Conservation (phyloP, 2,888 invertebrate species). For the Polyploca ridens region DNA sequence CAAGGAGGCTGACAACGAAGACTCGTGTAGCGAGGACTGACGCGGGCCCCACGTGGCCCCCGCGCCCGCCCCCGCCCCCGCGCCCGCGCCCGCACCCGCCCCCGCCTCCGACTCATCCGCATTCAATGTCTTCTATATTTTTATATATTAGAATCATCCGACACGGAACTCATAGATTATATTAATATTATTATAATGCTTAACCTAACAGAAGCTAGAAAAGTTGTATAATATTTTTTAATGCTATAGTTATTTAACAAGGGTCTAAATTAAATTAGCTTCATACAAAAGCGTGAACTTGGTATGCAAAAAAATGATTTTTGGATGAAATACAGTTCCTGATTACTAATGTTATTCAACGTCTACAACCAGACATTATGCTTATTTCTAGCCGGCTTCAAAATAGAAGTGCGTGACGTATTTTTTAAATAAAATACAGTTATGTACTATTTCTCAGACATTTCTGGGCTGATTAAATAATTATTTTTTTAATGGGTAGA, state of each 20-base stretch:
- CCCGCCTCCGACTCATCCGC: slow-evolving; percentile 29
- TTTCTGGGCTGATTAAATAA: no score
- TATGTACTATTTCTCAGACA: no score
- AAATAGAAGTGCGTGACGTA: no score
- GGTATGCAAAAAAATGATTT: slow-evolving; percentile 32
- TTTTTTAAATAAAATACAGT: no score
- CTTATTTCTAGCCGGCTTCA: not conserved
- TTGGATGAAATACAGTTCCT: slow-evolving; percentile 20
- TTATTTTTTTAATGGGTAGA: no score
- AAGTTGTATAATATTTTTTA: slow-evolving; percentile 71
- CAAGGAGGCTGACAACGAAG: slow-evolving; percentile 87
- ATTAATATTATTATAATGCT: slow-evolving; percentile 57
- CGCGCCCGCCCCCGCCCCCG: slow-evolving; percentile 38
- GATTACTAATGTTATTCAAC: slow-evolving; percentile 20
- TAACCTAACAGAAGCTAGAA: slow-evolving; percentile 62
- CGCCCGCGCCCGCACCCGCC: slow-evolving; percentile 27
- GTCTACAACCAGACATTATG: not conserved
- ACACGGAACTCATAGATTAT: slow-evolving; percentile 58
- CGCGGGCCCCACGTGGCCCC: slow-evolving; percentile 49
- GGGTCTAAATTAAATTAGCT: slow-evolving; percentile 49
- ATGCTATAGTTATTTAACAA: slow-evolving; percentile 64
- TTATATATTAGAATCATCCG: slow-evolving; percentile 69
- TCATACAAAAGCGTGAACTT: slow-evolving; percentile 36
- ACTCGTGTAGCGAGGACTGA: slow-evolving; percentile 81
- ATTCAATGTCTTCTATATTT: slow-evolving; percentile 60